Base-by-base conservation (phyloP, 1,140 invertebrate species). In the Cydia amplana region DNA sequence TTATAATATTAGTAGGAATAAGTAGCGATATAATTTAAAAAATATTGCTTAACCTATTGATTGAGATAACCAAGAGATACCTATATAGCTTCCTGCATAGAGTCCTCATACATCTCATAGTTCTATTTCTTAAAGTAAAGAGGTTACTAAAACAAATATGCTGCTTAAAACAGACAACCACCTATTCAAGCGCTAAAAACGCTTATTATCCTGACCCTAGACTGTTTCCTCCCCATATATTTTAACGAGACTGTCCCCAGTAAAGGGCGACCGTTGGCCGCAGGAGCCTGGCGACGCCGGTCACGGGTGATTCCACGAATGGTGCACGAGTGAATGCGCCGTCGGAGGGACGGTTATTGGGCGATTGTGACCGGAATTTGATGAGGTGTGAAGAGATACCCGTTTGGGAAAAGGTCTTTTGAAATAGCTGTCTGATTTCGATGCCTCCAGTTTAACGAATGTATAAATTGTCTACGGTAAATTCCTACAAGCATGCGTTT, bases 231-330 rank as follows among this genome's bases (percentile, higher is more conserved):
- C 32, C 2, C 32, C 65, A 70, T 70, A 43, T 70, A 70, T 18
- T 70, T 70, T 70, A 36, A 70, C 32, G 65, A 70, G 65, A 70
- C 65, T 70, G 65, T 70, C 65, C 65, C 9, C 7, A 18, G 65
- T 32, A 16, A n/a, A 28, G 4, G 16, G 16, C 25, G 12, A 67
- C 16, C 25, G 64, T 36, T 70, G 65, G 65, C 7, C 65, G 23
- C 65, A 70, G 65, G 65, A 70, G 65, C n/a, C 2, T 40, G n/a
- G 65, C 28, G 55, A 60, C 10, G 9, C 7, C 20, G 20, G 55
- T 23, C 55, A 60, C 55, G 55, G 55, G 55, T 60, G 55, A 60
- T 60, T 60, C 55, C 55, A 60, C 55, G 55, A 23, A 60, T 23
- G 9, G 49, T 51, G n/a, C 49, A 23, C 55, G 20, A 60, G 20